Percentiles rank a stretch among this genome's conserved stretches.
Evolutionary conservation across 2,888 invertebrate species (phyloP).

Genomic region (Pocota personata): DNA sequence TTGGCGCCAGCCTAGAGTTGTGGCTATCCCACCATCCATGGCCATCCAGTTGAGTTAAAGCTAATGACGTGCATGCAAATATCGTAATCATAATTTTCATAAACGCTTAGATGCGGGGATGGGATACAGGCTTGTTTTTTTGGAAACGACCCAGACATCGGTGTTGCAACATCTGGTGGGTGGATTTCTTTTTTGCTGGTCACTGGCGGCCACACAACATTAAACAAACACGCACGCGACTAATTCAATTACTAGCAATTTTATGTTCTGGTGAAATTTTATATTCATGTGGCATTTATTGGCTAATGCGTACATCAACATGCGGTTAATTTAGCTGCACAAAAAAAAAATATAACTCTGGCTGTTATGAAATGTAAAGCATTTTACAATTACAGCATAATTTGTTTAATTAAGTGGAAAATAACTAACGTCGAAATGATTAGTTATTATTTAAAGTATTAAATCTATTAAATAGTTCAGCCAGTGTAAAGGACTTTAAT

Average conservation of each 20-base stretch:
- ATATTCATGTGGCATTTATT: constrained; percentile 67
- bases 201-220: constrained; percentile 57
- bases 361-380: neutral
- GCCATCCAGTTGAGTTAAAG: constrained; percentile 21
- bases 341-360: neutral
- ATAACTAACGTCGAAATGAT: constrained; percentile 42
- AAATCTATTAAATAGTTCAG: neutral
- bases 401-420: constrained; percentile 65
- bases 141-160: constrained; percentile 2
- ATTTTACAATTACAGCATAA: constrained; percentile 12
- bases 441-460: neutral
- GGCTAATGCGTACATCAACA: constrained; percentile 63
- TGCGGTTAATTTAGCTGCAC: constrained; percentile 52
- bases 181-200: constrained; percentile 29
- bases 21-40: neutral
- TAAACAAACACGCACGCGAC: constrained; percentile 70
- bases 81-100: constrained; percentile 58
- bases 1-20: constrained; percentile 53
- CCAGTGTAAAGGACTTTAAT: neutral
- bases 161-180: constrained; percentile 49
- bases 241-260: constrained; percentile 60
- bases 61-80: constrained; percentile 63
- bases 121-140: neutral
- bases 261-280: constrained; percentile 50
- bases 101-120: neutral